Base-by-base conservation (phyloP, 2,888 invertebrate genomes). In the Onchidella celtica region DNA sequence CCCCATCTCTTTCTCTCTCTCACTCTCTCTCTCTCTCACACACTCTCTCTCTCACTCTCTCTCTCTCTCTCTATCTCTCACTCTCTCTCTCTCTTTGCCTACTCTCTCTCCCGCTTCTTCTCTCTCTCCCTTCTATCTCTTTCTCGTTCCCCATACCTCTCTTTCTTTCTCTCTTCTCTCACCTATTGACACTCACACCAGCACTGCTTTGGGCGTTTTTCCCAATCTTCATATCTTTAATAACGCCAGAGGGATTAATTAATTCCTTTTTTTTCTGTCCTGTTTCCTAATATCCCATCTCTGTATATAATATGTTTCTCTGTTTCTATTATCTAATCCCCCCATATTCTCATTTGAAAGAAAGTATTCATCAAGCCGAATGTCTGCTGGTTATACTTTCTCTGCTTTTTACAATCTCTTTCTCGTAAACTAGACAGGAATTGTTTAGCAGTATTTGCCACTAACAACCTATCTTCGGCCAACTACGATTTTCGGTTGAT, bases 51-150 rank as follows among this genome's bases (percentile, higher is more conserved):
- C 75, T 65, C 9, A 38, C 38, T 65, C 75, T 59, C 29, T 66
- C 79, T 61, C 61, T 68, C 74, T 59, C 97, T 97, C 76, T 76
- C 70, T 79, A 63, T 63, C 74, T 47, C 76, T 27, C 74, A 36
- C 73, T 65, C 59, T 47, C 70, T 74, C 57, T 40, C 3, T 34
- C 55, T 29, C 47, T 17, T 34, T 3, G 29, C 11, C 24, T 40
- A 29, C 66, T 66, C 27, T 32, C 68, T 47, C 66, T 77, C 68
- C 32, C 40, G 17, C 47, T 47, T 66, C 55, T 17, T 61, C 75
- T 61, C 32, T 55, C 68, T 68, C 68, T 70, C 24, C 59, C 61
- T 78, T 68, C 68, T 70, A 55, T 70, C 78, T 70, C 70, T 47
- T 68, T 79, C 78, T 79, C 70, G 57, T 57, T 79, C 78, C 61